Evolutionary conservation across 2,113 vertebrate species (phyloP), one percentile per base, ranked within the genome.

Genomic region (Clarias magur): DNA sequence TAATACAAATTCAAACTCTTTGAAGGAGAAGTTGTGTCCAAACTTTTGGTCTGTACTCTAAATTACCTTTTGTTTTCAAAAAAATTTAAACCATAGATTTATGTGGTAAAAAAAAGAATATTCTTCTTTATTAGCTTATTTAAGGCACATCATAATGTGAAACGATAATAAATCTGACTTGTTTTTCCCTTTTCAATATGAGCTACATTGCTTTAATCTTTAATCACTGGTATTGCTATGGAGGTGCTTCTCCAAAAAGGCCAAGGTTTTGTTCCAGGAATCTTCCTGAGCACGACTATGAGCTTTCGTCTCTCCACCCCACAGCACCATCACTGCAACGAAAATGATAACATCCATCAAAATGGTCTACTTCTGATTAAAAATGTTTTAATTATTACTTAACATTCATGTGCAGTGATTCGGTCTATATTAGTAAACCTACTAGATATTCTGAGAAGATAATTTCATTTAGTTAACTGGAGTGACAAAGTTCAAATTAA

Each of bases 241-340:
- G 34, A 95, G 91, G 85, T 94, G 87, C 62, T 93, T 78, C 68
- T 87, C 86, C 57, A 95, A 92, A 85, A 95, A 95, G 38, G 34
- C 76, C 88, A 94, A 83, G 13, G 34, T 92, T 91, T 93, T 95
- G 88, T 86, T 90, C 95, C 95, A 95, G 90, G 94, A 85, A 68
- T 95, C 93, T 72, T 95, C 94, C 91, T 95, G 93, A 82, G 93
- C 94, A 0, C 11, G 81, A 72, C 89, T 68, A 84, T 95, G 94
- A 3, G 82, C 85, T 62, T 38, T 59, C 0, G 60, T 89, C 75
- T 94, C 87, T 30, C 95, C 95, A 0, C 95, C 95, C 94, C 94
- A 95, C 59, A 95, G 86, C 38, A 68, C 63, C 17, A 90, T 9
- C 1, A 89, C 93, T 94, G 90, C 30, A 89, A 84, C 63, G 54